Percentiles rank a stretch among this genome's conserved stretches.
Conservation (phyloP, 2,797 vertebrate genomes). For the Coregonus ussuriensis region DNA sequence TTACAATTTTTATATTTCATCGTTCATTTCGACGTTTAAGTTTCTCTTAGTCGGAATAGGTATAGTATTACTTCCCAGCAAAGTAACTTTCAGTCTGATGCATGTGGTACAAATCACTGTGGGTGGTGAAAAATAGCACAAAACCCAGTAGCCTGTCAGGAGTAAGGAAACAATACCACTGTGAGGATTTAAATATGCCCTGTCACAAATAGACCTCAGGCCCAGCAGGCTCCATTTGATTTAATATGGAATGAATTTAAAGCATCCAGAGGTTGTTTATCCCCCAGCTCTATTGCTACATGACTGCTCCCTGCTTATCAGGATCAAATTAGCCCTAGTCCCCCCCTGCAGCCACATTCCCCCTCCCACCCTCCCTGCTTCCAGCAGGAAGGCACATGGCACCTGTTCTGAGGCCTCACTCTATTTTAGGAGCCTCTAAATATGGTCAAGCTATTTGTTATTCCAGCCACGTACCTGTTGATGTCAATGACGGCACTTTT, state of each 20-base stretch:
- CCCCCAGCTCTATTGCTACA: slow-evolving; percentile 27
- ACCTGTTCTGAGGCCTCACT: slow-evolving; percentile 77
- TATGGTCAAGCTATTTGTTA: slow-evolving; percentile 67
- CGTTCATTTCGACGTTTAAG: no score
- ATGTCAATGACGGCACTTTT: slow-evolving; percentile 38
- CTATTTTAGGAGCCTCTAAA: slow-evolving; percentile 84
- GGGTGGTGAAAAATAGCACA: slow-evolving; percentile 32
- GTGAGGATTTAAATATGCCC: slow-evolving; percentile 25
- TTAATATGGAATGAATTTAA: slow-evolving; percentile 29
- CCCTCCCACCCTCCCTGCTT: slow-evolving; percentile 36
- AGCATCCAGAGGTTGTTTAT: slow-evolving; percentile 47
- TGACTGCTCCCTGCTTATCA: slow-evolving; percentile 36
- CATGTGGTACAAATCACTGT: slow-evolving; percentile 18
- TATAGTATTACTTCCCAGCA: no score
- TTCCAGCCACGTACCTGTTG: slow-evolving; percentile 44
- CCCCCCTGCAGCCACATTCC: slow-evolving; percentile 26
- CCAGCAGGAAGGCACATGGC: slow-evolving; percentile 67
- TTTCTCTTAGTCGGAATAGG: no score
- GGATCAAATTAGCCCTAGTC: slow-evolving; percentile 48
- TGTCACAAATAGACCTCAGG: slow-evolving; percentile 27
- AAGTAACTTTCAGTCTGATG: background rate
- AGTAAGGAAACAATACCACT: background rate
- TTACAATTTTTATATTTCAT: no score
- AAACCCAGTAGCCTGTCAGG: slow-evolving; percentile 32
- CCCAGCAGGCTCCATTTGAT: slow-evolving; percentile 27